These are phyloP conservation scores for Drosophila erecta DNA, from an alignment of 1,140 invertebrate species.

Conservation along the genomic window DNA sequence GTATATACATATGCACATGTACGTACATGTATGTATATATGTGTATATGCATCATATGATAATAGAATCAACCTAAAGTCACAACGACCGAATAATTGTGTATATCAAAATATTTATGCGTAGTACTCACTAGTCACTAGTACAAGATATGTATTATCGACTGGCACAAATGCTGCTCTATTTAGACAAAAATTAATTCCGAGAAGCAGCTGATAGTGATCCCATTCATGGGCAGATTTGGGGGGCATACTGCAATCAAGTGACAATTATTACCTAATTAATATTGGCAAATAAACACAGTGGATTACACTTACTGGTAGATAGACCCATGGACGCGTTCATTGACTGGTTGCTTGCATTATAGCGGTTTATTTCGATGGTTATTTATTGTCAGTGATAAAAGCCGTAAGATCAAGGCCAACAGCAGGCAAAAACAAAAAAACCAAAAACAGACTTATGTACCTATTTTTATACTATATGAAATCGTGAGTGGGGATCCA, in stretches of 20 bases:
- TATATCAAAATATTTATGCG: not conserved
- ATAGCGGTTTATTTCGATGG: constrained; percentile 27
- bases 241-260: not conserved
- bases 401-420: constrained; percentile 51
- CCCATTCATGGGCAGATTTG: constrained; percentile 1
- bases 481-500: constrained; percentile 15
- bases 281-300: constrained; percentile 25
- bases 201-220: not conserved
- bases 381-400: constrained; percentile 29
- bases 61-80: not conserved
- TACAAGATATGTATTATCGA: not conserved
- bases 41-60: not conserved
- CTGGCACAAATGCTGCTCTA: not conserved
- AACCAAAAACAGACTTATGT: not conserved
- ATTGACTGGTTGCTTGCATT: constrained; percentile 14
- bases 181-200: not conserved
- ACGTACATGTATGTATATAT: no score
- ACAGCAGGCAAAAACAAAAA: constrained; percentile 11
- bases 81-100: no score
- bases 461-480: constrained; percentile 7
- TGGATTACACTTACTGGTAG: constrained; percentile 13
- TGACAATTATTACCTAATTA: constrained; percentile 31
- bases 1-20: no score
- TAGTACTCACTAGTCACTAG: not conserved
- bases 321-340: constrained; percentile 4